Conservation (phyloP, 2,797 vertebrate genomes). For the Lindbergichthys nudifrons region DNA sequence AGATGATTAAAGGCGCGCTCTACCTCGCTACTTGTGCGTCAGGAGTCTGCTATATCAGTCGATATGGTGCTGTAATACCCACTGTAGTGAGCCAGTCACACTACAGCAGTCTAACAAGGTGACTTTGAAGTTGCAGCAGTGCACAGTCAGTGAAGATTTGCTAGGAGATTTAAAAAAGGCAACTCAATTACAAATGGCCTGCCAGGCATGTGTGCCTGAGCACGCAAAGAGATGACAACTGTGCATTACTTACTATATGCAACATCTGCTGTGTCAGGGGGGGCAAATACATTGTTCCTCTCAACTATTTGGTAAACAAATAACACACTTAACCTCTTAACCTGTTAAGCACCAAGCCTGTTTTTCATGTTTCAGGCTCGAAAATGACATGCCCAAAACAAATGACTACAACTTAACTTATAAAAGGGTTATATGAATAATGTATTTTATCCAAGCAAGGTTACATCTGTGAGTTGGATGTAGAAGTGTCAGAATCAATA, state of each 20-base stretch:
- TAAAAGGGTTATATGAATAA: too few relatives aligned
- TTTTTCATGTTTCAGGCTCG: too few relatives aligned
- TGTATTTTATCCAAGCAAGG: too few relatives aligned
- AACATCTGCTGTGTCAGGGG: neutral
- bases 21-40: conserved; percentile 46
- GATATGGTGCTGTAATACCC: conserved; percentile 53
- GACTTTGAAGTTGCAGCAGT: conserved; percentile 67
- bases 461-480: too few relatives aligned
- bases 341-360: too few relatives aligned
- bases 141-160: conserved; percentile 59
- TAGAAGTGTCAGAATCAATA: too few relatives aligned
- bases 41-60: conserved; percentile 63
- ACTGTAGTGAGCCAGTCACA: conserved; percentile 58
- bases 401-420: too few relatives aligned
- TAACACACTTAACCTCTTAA: conserved; percentile 23
- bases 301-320: conserved; percentile 52
- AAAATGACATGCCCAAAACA: too few relatives aligned
- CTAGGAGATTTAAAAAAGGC: conserved; percentile 44
- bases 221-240: conserved; percentile 35
- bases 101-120: conserved; percentile 67
- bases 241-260: neutral
- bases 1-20: conserved; percentile 71
- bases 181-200: conserved; percentile 59
- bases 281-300: conserved; percentile 50
- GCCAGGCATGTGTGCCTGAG: conserved; percentile 43